phyloP scores from a whole-genome alignment of 2,113 vertebrate species.

The Nesogale talazaci region DNA sequence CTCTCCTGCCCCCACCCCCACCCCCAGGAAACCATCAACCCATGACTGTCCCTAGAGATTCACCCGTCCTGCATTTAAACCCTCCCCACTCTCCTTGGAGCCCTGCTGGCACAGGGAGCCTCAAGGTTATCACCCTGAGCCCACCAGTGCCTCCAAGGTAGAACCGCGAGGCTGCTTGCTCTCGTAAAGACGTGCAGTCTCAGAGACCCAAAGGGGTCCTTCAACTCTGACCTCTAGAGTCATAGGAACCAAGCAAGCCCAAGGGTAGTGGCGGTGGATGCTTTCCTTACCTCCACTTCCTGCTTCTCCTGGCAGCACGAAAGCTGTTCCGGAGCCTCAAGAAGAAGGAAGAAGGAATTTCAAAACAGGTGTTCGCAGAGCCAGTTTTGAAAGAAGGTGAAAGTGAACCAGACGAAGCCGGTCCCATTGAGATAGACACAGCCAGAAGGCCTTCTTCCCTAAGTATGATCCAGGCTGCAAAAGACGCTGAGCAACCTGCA shows the following conservation, averaged over 20 bases:
- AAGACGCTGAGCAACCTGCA: constrained; percentile 26
- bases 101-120: no score
- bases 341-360: constrained; percentile 49
- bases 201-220: no score
- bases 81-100: neutral
- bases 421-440: neutral
- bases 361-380: neutral
- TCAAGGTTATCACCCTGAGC: no score
- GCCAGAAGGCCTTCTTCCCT: neutral
- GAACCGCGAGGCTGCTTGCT: no score
- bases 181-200: no score
- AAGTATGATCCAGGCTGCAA: neutral
- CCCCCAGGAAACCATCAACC: neutral
- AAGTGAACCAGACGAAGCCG: neutral
- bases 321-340: constrained; percentile 57
- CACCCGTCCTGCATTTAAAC: neutral
- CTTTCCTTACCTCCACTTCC: constrained; percentile 49
- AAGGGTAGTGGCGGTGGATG: no score
- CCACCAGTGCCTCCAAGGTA: no score
- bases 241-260: no score
- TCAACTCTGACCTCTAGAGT: no score
- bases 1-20: no score
- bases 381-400: neutral
- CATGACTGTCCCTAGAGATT: no score
- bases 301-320: constrained; percentile 56